A percentile compares a stretch with the other conserved stretches of the same genome.
phyloP scores from a whole-genome alignment of 2,888 invertebrate genomes.

The Nomada hirtipes region DNA sequence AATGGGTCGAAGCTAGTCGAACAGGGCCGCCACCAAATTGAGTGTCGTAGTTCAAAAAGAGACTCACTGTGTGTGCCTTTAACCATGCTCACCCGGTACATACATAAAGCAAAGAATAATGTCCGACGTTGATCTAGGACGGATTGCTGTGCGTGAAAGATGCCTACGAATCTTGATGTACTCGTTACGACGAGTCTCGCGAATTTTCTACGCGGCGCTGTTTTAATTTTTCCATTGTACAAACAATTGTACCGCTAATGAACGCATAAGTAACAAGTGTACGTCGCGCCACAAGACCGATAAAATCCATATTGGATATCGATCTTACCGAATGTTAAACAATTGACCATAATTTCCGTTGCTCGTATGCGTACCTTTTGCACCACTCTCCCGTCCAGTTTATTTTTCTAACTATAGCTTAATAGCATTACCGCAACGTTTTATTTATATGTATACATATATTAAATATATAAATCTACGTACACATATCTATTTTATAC shows the following conservation, averaged over 20 bases:
- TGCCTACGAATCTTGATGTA: neutral
- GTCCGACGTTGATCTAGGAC: neutral
- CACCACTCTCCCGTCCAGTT: constrained; percentile 48
- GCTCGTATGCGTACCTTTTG: constrained; percentile 12
- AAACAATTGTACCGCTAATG: neutral
- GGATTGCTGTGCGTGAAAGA: constrained; percentile 16
- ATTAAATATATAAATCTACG: constrained; percentile 41
- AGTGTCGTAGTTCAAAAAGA: constrained; percentile 61
- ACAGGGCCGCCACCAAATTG: constrained; percentile 46
- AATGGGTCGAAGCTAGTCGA: constrained; percentile 66
- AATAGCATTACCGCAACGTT: constrained; percentile 47
- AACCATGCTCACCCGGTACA: constrained; percentile 15
- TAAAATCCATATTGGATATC: constrained; percentile 34
- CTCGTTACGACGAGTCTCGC: constrained; percentile 2
- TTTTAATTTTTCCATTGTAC: constrained; percentile 12
- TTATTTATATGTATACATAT: constrained; percentile 61
- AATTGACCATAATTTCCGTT: neutral
- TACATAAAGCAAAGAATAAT: neutral
- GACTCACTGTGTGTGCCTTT: constrained; percentile 70
- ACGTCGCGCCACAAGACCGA: constrained; percentile 1
- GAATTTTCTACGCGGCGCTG: neutral
- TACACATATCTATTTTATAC: constrained; percentile 45
- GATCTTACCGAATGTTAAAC: constrained; percentile 4
- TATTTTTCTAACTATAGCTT: constrained; percentile 52
- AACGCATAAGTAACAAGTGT: neutral